phyloP scores from a whole-genome alignment of 2,797 vertebrate genomes.

The Heteromormyrus szaboi region DNA sequence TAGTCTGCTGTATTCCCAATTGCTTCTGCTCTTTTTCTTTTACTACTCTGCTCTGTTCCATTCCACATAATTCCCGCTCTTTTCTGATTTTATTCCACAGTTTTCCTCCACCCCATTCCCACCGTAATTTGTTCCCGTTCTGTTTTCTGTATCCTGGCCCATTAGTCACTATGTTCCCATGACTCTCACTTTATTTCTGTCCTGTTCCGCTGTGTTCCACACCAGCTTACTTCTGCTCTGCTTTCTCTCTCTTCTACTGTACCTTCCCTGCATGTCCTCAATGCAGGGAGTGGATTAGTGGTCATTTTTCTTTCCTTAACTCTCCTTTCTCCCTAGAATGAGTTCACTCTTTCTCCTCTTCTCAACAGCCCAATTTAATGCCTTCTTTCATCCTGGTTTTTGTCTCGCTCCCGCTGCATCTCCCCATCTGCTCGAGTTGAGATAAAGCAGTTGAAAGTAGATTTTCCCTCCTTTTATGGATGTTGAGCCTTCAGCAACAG shows the following conservation, averaged over 20 bases:
- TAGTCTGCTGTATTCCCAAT: neutral
- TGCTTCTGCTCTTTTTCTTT: neutral
- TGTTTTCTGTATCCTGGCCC: neutral
- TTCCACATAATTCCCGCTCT: neutral
- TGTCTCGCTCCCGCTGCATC: neutral
- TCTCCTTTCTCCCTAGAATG: neutral
- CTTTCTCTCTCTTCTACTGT: neutral
- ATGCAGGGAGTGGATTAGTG: neutral
- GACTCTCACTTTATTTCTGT: neutral
- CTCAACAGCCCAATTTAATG: neutral
- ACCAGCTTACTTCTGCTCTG: neutral
- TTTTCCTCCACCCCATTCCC: neutral
- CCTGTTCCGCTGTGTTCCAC: neutral
- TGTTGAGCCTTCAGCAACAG: neutral
- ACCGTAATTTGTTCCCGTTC: neutral
- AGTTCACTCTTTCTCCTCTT: neutral
- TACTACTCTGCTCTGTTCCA: neutral
- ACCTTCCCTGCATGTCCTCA: neutral
- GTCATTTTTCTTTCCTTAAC: neutral
- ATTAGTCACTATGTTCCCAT: neutral
- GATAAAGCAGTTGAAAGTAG: neutral
- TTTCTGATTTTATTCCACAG: neutral
- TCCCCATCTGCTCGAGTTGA: neutral
- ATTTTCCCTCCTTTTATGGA: neutral
- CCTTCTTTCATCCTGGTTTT: neutral